Conservation (phyloP, 2,113 vertebrate genomes). For the Leucoraja erinaceus region DNA sequence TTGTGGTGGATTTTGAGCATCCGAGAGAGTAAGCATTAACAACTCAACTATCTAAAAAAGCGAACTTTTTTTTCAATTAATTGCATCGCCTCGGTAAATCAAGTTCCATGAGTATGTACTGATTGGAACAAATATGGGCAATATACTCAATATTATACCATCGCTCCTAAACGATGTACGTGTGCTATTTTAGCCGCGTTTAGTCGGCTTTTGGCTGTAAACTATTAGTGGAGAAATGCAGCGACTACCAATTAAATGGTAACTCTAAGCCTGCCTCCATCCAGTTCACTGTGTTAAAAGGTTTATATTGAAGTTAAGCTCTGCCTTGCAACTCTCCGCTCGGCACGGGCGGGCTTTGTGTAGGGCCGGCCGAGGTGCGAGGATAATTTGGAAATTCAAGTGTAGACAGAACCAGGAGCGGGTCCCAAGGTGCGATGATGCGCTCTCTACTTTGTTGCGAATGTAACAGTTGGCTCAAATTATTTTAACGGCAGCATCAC, state of each 20-base stretch:
- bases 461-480: constrained; percentile 54
- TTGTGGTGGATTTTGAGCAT: not conserved
- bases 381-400: constrained; percentile 38
- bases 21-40: not conserved
- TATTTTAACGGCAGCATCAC: constrained; percentile 43
- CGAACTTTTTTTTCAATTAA: not conserved
- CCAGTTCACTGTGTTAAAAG: not conserved
- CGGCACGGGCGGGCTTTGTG: not conserved
- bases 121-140: not conserved
- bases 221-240: not conserved
- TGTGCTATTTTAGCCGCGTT: not conserved
- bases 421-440: constrained; percentile 36
- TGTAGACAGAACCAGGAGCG: constrained; percentile 2
- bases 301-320: not conserved
- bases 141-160: not conserved
- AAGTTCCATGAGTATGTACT: too few relatives aligned
- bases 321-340: not conserved
- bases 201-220: not conserved
- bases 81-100: not conserved
- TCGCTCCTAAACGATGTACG: too few relatives aligned
- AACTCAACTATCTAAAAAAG: not conserved
- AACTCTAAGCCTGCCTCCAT: not conserved
- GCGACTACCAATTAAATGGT: not conserved
- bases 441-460: constrained; percentile 38
- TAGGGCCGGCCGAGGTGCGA: constrained; percentile 39